Evolutionary conservation across 2,113 vertebrate species (phyloP).

Genomic region (Dinomys branickii): DNA sequence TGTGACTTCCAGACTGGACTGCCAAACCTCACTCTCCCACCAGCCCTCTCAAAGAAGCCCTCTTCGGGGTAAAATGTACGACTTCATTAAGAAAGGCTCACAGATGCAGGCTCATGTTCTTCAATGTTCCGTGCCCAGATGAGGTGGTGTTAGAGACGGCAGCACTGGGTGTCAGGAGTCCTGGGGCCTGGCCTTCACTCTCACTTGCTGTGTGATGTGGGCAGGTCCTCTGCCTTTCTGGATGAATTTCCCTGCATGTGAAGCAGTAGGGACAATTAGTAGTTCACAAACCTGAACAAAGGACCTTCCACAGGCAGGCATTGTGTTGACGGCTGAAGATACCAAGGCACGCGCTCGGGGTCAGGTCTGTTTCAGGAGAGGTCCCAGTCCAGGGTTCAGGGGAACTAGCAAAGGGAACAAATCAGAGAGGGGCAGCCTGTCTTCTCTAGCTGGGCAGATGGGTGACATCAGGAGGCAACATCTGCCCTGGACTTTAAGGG

Average conservation of each 20-base stretch:
- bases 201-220: neutral
- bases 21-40: conserved; percentile 66
- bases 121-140: neutral
- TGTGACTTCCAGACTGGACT: conserved; percentile 56
- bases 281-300: neutral
- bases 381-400: neutral
- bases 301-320: neutral
- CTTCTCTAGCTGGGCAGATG: neutral
- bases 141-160: neutral
- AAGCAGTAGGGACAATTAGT: neutral
- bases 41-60: conserved; percentile 28
- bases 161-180: neutral
- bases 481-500: neutral
- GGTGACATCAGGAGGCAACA: neutral
- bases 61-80: conserved; percentile 42
- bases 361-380: neutral
- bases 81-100: conserved; percentile 45
- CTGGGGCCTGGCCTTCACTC: neutral
- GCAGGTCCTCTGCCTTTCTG: neutral
- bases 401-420: neutral
- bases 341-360: accelerated
- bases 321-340: neutral
- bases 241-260: neutral
- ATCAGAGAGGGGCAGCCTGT: neutral
- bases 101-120: neutral